A percentile compares a stretch with the other conserved stretches of the same genome.
Conservation (phyloP, 2,888 invertebrate species). For the Lasioglossum malachurum region DNA sequence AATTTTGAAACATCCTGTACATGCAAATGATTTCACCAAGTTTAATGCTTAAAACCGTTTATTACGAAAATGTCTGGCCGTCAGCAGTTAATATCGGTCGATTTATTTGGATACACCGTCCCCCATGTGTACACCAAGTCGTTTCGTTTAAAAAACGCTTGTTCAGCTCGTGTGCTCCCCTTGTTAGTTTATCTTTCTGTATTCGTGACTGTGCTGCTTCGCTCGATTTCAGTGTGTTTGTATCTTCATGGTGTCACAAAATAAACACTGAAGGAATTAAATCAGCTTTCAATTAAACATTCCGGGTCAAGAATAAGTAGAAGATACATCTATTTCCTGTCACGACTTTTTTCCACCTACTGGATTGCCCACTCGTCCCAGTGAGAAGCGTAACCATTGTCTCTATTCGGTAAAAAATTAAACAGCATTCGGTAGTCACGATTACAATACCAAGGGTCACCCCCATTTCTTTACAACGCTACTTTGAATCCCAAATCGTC, state of each 20-base stretch:
- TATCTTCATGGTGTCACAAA: not conserved
- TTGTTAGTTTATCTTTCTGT: not conserved
- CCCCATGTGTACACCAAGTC: not conserved
- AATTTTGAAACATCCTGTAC: no score
- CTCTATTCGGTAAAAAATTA: no score
- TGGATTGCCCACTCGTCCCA: no score
- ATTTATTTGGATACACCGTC: not conserved
- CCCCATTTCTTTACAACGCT: no score
- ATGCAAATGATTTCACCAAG: not conserved
- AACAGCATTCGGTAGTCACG: no score
- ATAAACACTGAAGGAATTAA: not conserved
- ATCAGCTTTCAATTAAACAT: not conserved
- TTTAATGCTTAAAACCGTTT: not conserved
- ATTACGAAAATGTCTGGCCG: not conserved
- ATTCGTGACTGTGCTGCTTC: not conserved
- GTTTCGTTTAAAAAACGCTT: slow-evolving; percentile 1
- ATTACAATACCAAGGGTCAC: no score
- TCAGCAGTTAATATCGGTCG: not conserved
- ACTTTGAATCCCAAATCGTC: no score
- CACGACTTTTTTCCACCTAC: no score
- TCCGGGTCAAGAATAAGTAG: no score
- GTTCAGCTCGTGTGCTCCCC: slow-evolving; percentile 1
- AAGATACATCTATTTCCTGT: no score
- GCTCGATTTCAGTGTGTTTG: not conserved
- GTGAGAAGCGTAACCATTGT: no score